Conservation (phyloP, 2,888 invertebrate genomes). For the Drosophila neonasuta region DNA sequence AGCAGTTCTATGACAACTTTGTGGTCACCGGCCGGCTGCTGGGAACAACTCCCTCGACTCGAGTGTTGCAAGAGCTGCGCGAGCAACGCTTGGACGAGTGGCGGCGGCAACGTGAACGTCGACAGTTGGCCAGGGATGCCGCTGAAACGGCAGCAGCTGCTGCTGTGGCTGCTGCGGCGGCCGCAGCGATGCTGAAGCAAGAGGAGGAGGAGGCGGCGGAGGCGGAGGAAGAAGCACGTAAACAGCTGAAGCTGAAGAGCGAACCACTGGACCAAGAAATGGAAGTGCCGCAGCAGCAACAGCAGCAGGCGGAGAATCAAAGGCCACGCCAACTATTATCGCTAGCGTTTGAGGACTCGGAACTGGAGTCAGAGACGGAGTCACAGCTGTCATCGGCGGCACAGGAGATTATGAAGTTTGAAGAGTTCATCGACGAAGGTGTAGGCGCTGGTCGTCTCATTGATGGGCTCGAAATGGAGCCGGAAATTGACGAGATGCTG, state of each 20-base stretch:
- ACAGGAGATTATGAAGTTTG: conserved; percentile 80
- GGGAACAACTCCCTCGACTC: conserved; percentile 78
- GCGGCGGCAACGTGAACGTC: conserved; percentile 65
- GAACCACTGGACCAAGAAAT: conserved; percentile 8
- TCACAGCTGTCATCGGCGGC: conserved; percentile 77
- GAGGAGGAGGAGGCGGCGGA: conserved; percentile 13
- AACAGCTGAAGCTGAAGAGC: conserved; percentile 10
- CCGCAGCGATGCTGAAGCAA: conserved; percentile 3
- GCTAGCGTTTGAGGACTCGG: conserved; percentile 74
- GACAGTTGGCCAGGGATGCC: conserved; percentile 48
- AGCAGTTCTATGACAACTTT: conserved; percentile 80
- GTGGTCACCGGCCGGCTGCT: conserved; percentile 76
- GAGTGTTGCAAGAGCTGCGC: conserved; percentile 72
- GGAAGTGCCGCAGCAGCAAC: conserved; percentile 15
- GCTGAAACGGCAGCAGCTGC: conserved; percentile 32
- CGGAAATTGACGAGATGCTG: conserved; percentile 76
- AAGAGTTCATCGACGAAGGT: conserved; percentile 79
- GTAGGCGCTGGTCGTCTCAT: conserved; percentile 77
- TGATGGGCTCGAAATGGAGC: conserved; percentile 79
- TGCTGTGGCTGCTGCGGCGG: conserved; percentile 15
- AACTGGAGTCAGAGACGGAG: conserved; percentile 79
- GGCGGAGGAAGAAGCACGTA: background rate
- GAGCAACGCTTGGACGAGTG: conserved; percentile 73
- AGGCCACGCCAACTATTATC: conserved; percentile 52
- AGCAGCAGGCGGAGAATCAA: conserved; percentile 22